A percentile compares a stretch with the other conserved stretches of the same genome.
Evolutionary conservation across 2,888 invertebrate genomes (phyloP).

Genomic region (Melieria omissa): DNA sequence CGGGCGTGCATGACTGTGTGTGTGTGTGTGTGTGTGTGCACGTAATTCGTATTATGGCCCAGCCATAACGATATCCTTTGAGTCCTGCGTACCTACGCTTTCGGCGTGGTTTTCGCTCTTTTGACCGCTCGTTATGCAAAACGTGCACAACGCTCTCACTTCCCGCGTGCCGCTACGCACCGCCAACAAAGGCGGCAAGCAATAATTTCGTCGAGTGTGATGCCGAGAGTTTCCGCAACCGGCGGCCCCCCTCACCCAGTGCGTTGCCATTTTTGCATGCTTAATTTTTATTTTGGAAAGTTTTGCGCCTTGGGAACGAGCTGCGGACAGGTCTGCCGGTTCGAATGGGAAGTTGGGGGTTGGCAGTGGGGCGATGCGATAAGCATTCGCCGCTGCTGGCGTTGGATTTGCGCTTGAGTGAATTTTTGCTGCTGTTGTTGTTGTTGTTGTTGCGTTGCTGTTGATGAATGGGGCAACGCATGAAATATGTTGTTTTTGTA

Average conservation of each 20-base stretch:
- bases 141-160: too few species aligned
- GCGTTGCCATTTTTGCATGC: background rate
- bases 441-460: background rate
- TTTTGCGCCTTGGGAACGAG: background rate
- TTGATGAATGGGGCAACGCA: conserved; percentile 51
- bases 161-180: too few species aligned
- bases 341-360: background rate
- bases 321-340: background rate
- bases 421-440: conserved; percentile 3
- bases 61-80: background rate
- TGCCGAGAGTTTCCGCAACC: background rate
- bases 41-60: background rate
- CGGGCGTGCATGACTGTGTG: too few species aligned
- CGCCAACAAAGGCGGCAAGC: too few species aligned
- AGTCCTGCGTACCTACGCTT: background rate
- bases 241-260: background rate
- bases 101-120: background rate
- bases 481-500: conserved; percentile 38
- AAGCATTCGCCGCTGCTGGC: background rate
- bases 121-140: too few species aligned
- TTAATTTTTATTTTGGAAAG: too few species aligned
- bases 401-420: conserved; percentile 3
- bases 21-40: background rate
- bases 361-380: too few species aligned
- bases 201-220: too few species aligned